Evolutionary conservation across 2,888 invertebrate genomes (phyloP).

Genomic region (Caenorhabditis sinica): DNA sequence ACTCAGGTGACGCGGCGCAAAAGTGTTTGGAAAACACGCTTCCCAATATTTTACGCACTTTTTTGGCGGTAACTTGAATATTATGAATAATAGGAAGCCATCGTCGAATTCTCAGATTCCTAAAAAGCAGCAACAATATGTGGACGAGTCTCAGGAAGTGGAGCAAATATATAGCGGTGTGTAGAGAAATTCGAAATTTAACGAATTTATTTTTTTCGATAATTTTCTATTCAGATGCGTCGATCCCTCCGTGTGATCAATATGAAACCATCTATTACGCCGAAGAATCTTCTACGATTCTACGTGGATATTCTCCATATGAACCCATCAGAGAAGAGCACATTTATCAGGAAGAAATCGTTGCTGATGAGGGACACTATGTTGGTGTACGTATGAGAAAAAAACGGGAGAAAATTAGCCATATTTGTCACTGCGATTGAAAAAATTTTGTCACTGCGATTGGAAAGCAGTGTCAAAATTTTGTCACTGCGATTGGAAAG

Average conservation of each 20-base stretch:
- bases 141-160: slow-evolving; percentile 40
- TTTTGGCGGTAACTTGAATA: slow-evolving; percentile 33
- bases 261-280: slow-evolving; percentile 36
- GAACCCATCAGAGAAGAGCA: too few species aligned
- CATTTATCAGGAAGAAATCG: slow-evolving; percentile 59
- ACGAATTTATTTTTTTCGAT: not conserved
- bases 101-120: not conserved
- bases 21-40: slow-evolving; percentile 47
- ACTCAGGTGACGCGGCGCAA: not conserved
- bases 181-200: not conserved
- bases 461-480: too few species aligned
- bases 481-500: not conserved
- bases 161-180: slow-evolving; percentile 11
- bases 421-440: not conserved
- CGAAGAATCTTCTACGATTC: slow-evolving; percentile 23
- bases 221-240: not conserved
- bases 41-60: slow-evolving; percentile 1
- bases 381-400: not conserved
- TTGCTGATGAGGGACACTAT: slow-evolving; percentile 23
- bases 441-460: too few species aligned
- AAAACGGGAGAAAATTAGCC: not conserved
- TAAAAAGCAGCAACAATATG: slow-evolving; percentile 11
- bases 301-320: too few species aligned
- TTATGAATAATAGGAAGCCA: too few species aligned
- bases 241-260: slow-evolving; percentile 24